Percentiles rank a stretch among this genome's conserved stretches.
Evolutionary conservation across 2,888 invertebrate genomes (phyloP).

Genomic region (Melanchra persicariae): DNA sequence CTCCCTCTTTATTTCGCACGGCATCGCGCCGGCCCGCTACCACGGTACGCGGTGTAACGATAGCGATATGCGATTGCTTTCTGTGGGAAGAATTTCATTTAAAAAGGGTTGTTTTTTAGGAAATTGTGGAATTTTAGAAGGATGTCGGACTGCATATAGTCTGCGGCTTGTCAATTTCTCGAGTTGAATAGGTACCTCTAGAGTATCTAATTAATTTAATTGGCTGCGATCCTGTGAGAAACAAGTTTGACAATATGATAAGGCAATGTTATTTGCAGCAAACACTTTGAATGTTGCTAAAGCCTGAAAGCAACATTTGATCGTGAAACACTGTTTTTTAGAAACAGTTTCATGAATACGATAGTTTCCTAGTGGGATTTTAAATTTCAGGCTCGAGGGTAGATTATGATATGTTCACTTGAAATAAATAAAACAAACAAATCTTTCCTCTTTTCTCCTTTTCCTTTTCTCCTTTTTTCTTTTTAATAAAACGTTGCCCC

Average conservation of each 20-base stretch:
- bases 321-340: too few species aligned
- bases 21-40: slow-evolving; percentile 67
- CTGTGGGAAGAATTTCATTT: slow-evolving; percentile 19
- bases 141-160: not conserved
- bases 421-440: too few species aligned
- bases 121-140: not conserved
- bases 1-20: slow-evolving; percentile 69
- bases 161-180: not conserved
- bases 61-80: slow-evolving; percentile 34
- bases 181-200: not conserved
- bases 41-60: slow-evolving; percentile 30
- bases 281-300: not conserved
- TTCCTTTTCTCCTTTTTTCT: too few species aligned
- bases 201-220: not conserved
- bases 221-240: not conserved
- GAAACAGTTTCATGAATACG: too few species aligned
- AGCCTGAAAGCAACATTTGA: too few species aligned
- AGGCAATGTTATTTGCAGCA: not conserved
- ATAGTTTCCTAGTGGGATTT: not conserved
- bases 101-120: not conserved
- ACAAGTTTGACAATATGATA: not conserved
- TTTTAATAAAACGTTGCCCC: too few species aligned
- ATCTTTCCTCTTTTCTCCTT: too few species aligned
- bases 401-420: too few species aligned
- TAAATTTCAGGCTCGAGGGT: not conserved